Evolutionary conservation across 2,797 vertebrate species (phyloP), one percentile per base, ranked within the genome.

Genomic region (Chromobotia macracanthus): DNA sequence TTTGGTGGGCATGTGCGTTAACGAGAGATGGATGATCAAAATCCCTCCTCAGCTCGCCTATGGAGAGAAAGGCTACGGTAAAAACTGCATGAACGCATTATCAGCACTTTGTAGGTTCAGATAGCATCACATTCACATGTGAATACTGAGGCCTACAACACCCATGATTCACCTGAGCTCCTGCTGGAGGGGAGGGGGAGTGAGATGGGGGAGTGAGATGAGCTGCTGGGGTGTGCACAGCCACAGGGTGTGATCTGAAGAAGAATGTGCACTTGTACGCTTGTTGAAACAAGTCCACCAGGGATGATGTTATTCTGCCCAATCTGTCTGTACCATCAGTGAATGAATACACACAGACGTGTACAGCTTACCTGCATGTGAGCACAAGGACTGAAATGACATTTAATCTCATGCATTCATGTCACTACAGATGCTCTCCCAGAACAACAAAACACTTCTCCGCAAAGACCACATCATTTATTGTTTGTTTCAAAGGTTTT

Each of bases 1-100:
- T 44, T 92, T 99, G 84, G 89, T 97, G 0, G 97, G 96, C 50
- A 98, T 99, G 98, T 99, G 98, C 0, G 95, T 99, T 66, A 99
- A 99, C 0, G 94, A 99, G 90, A 94, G 97, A 38, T 92, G 96
- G 0, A 93, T 97, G 0, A 93, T 99, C 80, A 97, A 92, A 82
- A 96, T 99, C 56, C 97, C 98, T 0, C 95, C 97, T 0, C 89
- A 92, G 1, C 94, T 99, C 0, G 98, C 96, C 83, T 99, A 99
- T 0, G 98, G 97, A 21, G 94, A 91, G 0, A 86, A 94, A 60
- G 97, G 97, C 21, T 95, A 98, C 18, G 89, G 98, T 99, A 60
- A 91, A 95, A 18, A 65, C 8, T 51, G 55, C 66, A n/a, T 68
- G 38, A 69, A 4, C 12, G 53, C 21, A 8, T 68, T 5, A 23